Conservation (phyloP, 1,140 invertebrate species). For the Cotesia vestalis region DNA sequence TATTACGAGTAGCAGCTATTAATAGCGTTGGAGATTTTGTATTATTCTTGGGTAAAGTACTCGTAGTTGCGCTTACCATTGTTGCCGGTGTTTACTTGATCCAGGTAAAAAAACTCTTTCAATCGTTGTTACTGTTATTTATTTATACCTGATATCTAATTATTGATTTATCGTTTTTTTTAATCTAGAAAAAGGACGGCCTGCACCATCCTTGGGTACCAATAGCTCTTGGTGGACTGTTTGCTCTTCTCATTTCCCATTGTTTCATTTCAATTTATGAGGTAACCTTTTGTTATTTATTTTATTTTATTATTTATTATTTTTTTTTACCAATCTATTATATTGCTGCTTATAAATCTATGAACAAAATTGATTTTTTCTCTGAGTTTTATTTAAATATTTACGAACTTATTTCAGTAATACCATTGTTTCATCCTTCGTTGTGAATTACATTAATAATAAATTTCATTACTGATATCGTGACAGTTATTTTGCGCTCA, state of each 20-base stretch:
- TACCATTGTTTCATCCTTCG: background rate
- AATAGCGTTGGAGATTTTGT: conserved; percentile 84
- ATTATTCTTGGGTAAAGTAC: conserved; percentile 77
- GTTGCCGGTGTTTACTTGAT: conserved; percentile 71
- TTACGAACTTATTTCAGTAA: background rate
- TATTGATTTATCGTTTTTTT: conserved; percentile 37
- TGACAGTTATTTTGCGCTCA: no score
- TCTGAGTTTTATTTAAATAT: no score
- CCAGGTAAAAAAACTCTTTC: conserved; percentile 62
- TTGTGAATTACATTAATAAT: background rate
- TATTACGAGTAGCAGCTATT: conserved; percentile 76
- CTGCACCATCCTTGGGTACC: conserved; percentile 77
- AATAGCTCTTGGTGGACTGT: conserved; percentile 71
- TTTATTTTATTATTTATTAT: conserved; percentile 22
- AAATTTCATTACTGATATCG: no score
- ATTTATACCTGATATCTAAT: background rate
- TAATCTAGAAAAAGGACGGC: conserved; percentile 68
- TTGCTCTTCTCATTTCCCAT: conserved; percentile 79
- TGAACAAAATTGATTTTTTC: no score
- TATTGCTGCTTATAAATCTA: no score
- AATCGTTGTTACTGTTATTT: background rate
- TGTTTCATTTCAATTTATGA: conserved; percentile 83
- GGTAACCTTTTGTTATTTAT: conserved; percentile 62
- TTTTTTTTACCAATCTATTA: background rate
- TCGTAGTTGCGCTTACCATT: conserved; percentile 73